A percentile compares a stretch with the other conserved stretches of the same genome.
phyloP scores from a whole-genome alignment of 2,113 vertebrate species.

The Morphnarchus princeps region DNA sequence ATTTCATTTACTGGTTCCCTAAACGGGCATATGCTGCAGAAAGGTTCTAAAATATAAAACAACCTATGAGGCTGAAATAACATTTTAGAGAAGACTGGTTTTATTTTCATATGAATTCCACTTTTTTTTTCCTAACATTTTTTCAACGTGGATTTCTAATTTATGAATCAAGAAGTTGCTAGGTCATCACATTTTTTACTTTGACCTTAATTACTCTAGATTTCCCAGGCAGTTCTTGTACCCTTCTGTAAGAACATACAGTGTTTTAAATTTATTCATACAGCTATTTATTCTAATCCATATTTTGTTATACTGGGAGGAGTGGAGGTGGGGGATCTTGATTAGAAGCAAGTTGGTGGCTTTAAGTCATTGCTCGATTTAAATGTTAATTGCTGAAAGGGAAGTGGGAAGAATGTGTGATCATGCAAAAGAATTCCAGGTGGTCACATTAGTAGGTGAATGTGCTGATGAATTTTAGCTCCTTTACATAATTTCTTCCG shows the following conservation, averaged over 20 bases:
- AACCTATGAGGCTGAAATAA: neutral
- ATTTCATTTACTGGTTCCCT: neutral
- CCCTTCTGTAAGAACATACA: neutral
- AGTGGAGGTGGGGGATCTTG: neutral
- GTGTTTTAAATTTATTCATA: neutral
- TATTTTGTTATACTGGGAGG: neutral
- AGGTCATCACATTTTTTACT: neutral
- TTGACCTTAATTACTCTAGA: neutral
- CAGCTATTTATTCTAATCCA: neutral
- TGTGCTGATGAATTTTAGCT: slow-evolving; percentile 8
- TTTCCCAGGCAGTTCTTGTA: neutral
- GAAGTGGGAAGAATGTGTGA: neutral
- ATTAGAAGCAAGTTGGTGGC: neutral
- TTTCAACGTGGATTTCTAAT: neutral
- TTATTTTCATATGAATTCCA: neutral
- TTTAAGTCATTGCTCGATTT: neutral
- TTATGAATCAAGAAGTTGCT: neutral
- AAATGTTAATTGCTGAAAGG: neutral
- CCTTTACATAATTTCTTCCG: slow-evolving; percentile 18
- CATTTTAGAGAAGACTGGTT: neutral
- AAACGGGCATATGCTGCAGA: neutral
- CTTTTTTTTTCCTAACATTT: neutral
- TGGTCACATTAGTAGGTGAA: neutral
- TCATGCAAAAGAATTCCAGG: neutral
- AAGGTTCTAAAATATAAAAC: neutral